These are phyloP conservation scores for Maccullochella peelii DNA, from an alignment of 2,113 vertebrate genomes.

Conservation along the genomic window DNA sequence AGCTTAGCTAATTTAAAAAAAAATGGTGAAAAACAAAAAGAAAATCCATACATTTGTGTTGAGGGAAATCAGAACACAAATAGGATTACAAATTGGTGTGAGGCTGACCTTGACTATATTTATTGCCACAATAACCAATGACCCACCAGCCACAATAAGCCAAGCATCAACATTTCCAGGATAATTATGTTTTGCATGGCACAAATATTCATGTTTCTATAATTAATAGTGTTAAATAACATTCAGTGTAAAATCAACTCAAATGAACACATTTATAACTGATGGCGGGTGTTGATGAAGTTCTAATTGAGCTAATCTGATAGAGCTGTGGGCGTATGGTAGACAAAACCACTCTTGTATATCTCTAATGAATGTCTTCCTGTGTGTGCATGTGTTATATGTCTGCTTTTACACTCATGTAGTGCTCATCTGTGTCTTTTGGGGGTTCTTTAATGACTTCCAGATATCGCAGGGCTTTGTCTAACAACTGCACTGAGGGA, in stretches of 20 bases:
- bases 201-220: neutral
- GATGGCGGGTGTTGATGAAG: slow-evolving; percentile 1
- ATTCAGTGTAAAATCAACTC: neutral
- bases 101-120: neutral
- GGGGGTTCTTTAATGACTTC: slow-evolving; percentile 3
- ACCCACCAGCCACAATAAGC: neutral
- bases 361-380: neutral
- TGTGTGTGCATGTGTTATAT: neutral
- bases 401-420: slow-evolving; percentile 2
- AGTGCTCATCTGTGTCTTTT: slow-evolving; percentile 11
- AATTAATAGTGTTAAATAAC: neutral
- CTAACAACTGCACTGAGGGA: slow-evolving; percentile 93
- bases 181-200: slow-evolving; percentile 1
- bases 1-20: too few relatives aligned
- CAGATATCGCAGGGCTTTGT: slow-evolving; percentile 92
- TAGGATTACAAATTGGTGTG: neutral
- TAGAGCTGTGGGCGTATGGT: neutral
- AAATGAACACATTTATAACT: neutral
- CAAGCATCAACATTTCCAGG: neutral
- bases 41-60: too few relatives aligned
- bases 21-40: too few relatives aligned
- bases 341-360: neutral
- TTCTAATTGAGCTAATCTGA: neutral
- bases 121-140: neutral
- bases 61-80: too few relatives aligned